Percentiles rank a stretch among this genome's conserved stretches.
These are phyloP conservation scores for Oreochromis tanganicae DNA, from an alignment of 2,113 vertebrate genomes.

Conservation along the genomic window DNA sequence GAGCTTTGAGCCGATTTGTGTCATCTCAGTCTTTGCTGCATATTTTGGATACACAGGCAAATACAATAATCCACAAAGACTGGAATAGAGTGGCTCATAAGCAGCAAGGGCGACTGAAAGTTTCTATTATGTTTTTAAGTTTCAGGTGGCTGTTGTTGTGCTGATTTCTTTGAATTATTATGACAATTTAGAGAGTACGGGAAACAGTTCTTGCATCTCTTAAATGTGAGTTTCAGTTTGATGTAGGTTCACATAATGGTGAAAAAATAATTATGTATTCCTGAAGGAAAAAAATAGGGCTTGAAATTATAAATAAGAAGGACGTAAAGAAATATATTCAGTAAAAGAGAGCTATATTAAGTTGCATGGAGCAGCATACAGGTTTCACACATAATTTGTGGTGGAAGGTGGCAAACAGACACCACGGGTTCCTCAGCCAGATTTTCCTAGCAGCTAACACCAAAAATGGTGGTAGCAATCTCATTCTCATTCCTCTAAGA, in stretches of 20 bases:
- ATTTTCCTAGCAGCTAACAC: neutral
- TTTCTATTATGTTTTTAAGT: neutral
- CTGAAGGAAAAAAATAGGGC: neutral
- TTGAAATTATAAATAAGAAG: neutral
- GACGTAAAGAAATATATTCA: neutral
- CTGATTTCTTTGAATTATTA: neutral
- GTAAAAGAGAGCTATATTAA: neutral
- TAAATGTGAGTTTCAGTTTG: neutral
- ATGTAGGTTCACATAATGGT: neutral
- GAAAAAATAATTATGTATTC: neutral
- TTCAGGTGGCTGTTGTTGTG: neutral
- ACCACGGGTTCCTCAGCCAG: neutral
- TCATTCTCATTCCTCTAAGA: neutral
- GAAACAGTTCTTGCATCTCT: neutral
- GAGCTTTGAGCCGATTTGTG: constrained; percentile 1
- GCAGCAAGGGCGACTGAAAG: neutral
- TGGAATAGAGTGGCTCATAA: neutral
- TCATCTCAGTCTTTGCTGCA: neutral
- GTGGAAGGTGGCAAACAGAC: neutral
- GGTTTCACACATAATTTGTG: neutral
- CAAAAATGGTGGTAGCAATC: neutral
- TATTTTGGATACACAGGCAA: constrained; percentile 16
- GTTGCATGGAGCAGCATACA: neutral
- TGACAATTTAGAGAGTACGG: neutral
- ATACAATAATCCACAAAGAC: constrained; percentile 34